Percentiles rank a stretch among this genome's conserved stretches.
phyloP scores from a whole-genome alignment of 2,888 invertebrate species.

The Tuberolachnus salignus region DNA sequence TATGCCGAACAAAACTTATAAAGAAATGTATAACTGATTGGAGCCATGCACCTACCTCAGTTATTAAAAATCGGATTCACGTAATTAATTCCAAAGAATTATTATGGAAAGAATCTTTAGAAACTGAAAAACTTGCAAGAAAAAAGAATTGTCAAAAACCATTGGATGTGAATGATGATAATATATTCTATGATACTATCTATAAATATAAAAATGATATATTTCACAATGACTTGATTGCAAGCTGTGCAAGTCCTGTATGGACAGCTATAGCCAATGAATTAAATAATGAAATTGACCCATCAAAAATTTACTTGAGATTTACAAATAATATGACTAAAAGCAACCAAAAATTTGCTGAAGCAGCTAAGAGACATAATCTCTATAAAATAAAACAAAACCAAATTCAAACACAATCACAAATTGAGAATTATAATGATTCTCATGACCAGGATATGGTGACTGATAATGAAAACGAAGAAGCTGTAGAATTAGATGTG shows the following conservation, averaged over 20 bases:
- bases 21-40: constrained; percentile 38
- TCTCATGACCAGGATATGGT: constrained; percentile 17
- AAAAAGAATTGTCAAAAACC: background rate
- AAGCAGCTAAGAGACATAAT: constrained; percentile 51
- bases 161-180: constrained; percentile 1
- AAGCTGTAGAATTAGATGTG: background rate
- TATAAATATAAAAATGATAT: constrained; percentile 49
- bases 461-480: constrained; percentile 14
- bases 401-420: background rate
- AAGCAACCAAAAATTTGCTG: constrained; percentile 43
- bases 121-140: background rate
- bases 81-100: constrained; percentile 32
- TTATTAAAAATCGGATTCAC: constrained; percentile 30
- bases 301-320: constrained; percentile 20
- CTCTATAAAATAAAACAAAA: constrained; percentile 29
- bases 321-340: constrained; percentile 44
- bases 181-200: constrained; percentile 38
- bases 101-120: constrained; percentile 12
- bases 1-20: constrained; percentile 37
- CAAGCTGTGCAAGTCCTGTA: constrained; percentile 38
- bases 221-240: constrained; percentile 43
- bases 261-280: constrained; percentile 38
- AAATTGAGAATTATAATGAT: background rate
- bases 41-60: constrained; percentile 10
- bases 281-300: constrained; percentile 41